Base-by-base conservation (phyloP, 2,888 invertebrate species). In the Eledona agricola region DNA sequence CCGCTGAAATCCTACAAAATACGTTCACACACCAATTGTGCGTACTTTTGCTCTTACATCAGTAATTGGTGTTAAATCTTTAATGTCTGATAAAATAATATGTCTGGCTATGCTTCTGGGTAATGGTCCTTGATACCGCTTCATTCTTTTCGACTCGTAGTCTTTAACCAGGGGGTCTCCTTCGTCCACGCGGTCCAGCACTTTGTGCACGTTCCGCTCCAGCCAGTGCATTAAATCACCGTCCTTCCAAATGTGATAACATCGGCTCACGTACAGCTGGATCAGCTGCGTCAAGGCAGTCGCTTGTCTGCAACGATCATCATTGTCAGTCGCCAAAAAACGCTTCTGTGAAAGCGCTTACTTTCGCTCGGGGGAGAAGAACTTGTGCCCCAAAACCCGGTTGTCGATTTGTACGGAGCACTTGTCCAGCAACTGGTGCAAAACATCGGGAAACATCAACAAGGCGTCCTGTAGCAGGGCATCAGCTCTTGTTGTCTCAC, bases 241-340 rank as follows among this genome's bases (percentile, higher is more conserved):
- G 61, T 89, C 87, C 67, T 90, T 89, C 93, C 93, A 94, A 34
- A 91, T 79, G 40, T 88, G 83, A 69, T 84, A 85, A 60, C 84
- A 84, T 32, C 92, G 82, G 45, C 83, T 84, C 7, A 90, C 81
- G 70, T 92, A 93, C 56, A 94, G 77, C 22, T 81, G 80, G 54
- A 88, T 81, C 35, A 93, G 73, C 66, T 90, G 87, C 57, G 83
- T 81, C 49, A 93, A 73, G 4, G 89, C 82, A 16, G 80, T 77
- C 5, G 83, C 78, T 75, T 86, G 84, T 57, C 84, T 84, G 68
- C 67, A 43, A 50, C 2, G n/a, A n/a, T n/a, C n/a, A n/a, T n/a
- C n/a, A n/a, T n/a, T n/a, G n/a, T n/a, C n/a, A n/a, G n/a, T n/a
- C n/a, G n/a, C n/a, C n/a, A n/a, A n/a, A n/a, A n/a, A n/a, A n/a